Evolutionary conservation across 2,113 vertebrate species (phyloP).

Genomic region (Sinocyclocheilus rhinocerous): DNA sequence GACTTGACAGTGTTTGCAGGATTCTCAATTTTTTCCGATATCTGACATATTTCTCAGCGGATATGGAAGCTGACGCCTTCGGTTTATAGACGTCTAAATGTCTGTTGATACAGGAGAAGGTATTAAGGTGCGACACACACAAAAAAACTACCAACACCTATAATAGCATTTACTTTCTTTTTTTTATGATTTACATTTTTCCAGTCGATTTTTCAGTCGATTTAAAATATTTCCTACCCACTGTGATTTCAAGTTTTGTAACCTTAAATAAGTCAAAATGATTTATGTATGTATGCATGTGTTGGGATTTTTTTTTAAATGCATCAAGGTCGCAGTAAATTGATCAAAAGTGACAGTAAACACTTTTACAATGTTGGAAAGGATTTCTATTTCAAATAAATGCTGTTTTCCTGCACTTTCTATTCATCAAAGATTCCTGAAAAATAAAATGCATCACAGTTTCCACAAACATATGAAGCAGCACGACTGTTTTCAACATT

Average conservation of each 20-base stretch:
- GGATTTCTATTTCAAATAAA: neutral
- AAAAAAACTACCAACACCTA: neutral
- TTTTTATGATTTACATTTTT: neutral
- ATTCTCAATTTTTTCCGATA: slow-evolving; percentile 57
- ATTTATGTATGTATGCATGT: neutral
- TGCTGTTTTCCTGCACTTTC: neutral
- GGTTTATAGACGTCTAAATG: slow-evolving; percentile 50
- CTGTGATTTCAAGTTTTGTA: neutral
- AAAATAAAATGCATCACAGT: neutral
- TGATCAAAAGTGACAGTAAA: neutral
- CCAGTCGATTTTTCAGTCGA: neutral
- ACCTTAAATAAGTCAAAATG: neutral
- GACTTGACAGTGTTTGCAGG: slow-evolving; percentile 37
- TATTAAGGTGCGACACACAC: slow-evolving; percentile 71
- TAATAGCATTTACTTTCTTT: neutral
- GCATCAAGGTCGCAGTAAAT: neutral
- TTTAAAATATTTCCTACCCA: no score
- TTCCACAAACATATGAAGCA: no score
- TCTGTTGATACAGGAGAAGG: slow-evolving; percentile 73
- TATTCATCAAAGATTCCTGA: neutral
- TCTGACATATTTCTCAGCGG: slow-evolving; percentile 54
- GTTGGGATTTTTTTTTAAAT: neutral
- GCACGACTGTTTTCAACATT: neutral
- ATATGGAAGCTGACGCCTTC: slow-evolving; percentile 70
- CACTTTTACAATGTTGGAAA: neutral